phyloP scores from a whole-genome alignment of 2,888 invertebrate species.

The Mechanitis messenoides region DNA sequence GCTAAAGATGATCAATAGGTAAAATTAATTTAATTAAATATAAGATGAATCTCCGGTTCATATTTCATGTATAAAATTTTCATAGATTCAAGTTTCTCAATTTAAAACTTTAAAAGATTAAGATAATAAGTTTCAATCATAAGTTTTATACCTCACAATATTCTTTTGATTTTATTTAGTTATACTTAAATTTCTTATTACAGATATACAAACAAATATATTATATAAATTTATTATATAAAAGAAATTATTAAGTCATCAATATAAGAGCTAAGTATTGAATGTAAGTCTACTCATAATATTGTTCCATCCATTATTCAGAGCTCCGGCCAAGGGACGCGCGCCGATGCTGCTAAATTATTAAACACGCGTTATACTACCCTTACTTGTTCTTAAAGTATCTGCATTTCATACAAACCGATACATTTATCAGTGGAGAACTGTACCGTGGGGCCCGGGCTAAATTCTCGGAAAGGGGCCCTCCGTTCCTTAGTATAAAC shows the following conservation, averaged over 20 bases:
- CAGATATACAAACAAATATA: too few species aligned
- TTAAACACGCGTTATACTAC: conserved; percentile 71
- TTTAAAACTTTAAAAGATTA: too few species aligned
- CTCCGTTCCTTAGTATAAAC: too few species aligned
- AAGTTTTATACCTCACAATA: background rate
- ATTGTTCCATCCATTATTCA: conserved; percentile 73
- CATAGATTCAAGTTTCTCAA: too few species aligned
- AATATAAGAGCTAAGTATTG: conserved; percentile 39
- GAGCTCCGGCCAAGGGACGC: conserved; percentile 54
- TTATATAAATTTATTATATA: background rate
- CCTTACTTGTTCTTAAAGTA: conserved; percentile 57
- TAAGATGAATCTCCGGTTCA: background rate
- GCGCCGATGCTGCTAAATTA: conserved; percentile 63
- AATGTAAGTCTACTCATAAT: conserved; percentile 60
- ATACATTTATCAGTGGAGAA: conserved; percentile 46
- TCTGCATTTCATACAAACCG: conserved; percentile 41
- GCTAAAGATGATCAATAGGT: too few species aligned
- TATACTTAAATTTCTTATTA: background rate
- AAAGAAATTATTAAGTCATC: conserved; percentile 13
- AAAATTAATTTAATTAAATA: conserved; percentile 18
- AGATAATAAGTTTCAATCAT: too few species aligned
- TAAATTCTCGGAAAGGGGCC: too few species aligned
- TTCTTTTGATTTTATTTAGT: background rate
- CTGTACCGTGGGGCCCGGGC: conserved; percentile 20
- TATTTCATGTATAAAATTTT: background rate